Evolutionary conservation across 1,140 invertebrate genomes (phyloP), one percentile per base, ranked within the genome.

Genomic region (Lepidurus arcticus): DNA sequence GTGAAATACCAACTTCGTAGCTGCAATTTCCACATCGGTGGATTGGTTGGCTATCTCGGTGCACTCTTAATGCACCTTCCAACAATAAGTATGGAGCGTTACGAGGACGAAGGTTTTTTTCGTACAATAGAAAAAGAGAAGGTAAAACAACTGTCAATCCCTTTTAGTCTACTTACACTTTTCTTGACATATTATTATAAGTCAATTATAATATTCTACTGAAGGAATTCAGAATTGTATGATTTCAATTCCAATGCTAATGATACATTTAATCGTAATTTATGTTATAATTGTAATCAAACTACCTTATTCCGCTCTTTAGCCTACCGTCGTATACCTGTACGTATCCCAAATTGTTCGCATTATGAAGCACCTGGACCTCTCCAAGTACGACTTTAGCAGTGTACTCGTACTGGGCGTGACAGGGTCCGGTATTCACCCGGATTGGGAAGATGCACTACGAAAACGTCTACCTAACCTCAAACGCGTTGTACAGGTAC

Each of bases 321-420:
- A 47, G 26, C 77, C 53, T 10, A 44, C 47, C 4, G 42, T 73
- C 7, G 44, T 47, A 10, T 43, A 47, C 13, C 34, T 42, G 13
- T 76, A 44, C 42, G 8, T 47, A 10, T 47, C 75, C 13, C 75
- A 76, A 76, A 42, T 76, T 21, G 75, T 43, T 7, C 45, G 45
- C 10, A 76, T 53, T 47, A 47, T 76, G 34, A 76, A 76, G 75
- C 21, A 76, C 13, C 8, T 47, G 7, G 75, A 76, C 42, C 21
- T 76, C 3, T 16, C 21, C 42, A 42, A 44, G 24, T 76, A 43
- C 75, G 75, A 76, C 21, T 44, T 76, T 21, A 76, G 75, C 42
- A 76, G 75, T 47, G 42, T 76, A 1, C 6, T 24, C 9, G 26
- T 47, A 24, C 45, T 76, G 42, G 24, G 21, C 9, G n/a, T 47